These are phyloP conservation scores for Yponomeuta cagnagella DNA, from an alignment of 2,888 invertebrate genomes.

Conservation along the genomic window DNA sequence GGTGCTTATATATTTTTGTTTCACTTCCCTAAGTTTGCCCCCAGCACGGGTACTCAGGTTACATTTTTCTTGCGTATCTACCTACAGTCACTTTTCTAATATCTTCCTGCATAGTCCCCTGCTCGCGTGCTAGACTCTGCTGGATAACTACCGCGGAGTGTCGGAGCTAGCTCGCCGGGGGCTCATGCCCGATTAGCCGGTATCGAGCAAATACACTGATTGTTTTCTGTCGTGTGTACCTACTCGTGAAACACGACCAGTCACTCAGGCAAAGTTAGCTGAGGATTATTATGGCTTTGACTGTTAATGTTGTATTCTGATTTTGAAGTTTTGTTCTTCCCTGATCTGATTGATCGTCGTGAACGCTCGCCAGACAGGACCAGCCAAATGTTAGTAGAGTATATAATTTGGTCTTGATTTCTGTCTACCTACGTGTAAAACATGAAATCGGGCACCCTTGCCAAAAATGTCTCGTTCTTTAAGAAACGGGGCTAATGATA, in stretches of 20 bases:
- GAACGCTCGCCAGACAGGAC: no score
- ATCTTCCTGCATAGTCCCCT: neutral
- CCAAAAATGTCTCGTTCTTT: neutral
- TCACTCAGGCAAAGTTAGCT: neutral
- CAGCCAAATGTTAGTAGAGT: no score
- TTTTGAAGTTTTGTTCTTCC: no score
- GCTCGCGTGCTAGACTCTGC: neutral
- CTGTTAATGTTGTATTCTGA: neutral
- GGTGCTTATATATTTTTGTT: no score
- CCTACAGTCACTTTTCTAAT: neutral
- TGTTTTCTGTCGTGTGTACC: slow-evolving; percentile 44
- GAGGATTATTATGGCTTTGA: neutral
- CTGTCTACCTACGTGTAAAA: no score
- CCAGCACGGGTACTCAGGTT: neutral
- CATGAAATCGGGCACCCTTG: neutral
- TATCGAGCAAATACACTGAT: slow-evolving; percentile 43
- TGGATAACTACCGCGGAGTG: neutral
- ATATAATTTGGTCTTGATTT: no score
- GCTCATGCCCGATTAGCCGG: slow-evolving; percentile 46
- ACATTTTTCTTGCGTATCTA: neutral
- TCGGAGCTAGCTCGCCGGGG: neutral
- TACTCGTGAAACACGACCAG: slow-evolving; percentile 7
- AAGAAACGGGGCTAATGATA: neutral
- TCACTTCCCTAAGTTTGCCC: no score
- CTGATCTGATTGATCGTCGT: no score